Conservation (phyloP, 2,888 invertebrate genomes). For the Aplocera efformata region DNA sequence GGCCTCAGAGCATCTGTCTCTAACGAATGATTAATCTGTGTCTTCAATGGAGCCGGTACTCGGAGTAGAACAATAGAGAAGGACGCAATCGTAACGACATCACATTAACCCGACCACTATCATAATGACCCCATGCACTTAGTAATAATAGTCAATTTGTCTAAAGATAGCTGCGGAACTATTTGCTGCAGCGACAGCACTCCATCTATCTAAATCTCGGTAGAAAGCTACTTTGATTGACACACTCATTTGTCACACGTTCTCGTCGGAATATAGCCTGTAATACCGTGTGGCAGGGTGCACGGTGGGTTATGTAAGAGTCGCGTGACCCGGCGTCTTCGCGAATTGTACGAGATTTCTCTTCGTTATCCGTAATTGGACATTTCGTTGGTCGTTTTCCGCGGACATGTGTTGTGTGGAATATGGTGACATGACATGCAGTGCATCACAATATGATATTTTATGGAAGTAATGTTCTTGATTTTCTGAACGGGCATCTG, state of each 20-base stretch:
- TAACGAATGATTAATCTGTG: neutral
- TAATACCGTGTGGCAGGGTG: conserved; percentile 8
- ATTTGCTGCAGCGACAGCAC: conserved; percentile 8
- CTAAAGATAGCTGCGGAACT: neutral
- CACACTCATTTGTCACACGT: conserved; percentile 29
- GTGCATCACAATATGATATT: neutral
- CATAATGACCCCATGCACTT: neutral
- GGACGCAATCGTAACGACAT: conserved; percentile 1
- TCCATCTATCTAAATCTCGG: conserved; percentile 27
- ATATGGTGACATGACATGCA: neutral
- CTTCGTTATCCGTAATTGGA: conserved; percentile 12
- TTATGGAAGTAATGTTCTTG: too few relatives aligned
- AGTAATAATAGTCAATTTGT: neutral
- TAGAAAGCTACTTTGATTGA: conserved; percentile 32
- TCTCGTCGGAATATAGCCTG: conserved; percentile 5
- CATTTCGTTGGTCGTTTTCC: conserved; percentile 3
- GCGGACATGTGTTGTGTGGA: neutral
- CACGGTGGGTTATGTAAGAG: conserved; percentile 2
- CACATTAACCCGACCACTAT: neutral
- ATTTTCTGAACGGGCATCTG: too few relatives aligned
- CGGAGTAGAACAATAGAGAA: neutral
- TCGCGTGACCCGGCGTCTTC: conserved; percentile 11
- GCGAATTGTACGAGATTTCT: conserved; percentile 10
- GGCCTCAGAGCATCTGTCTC: neutral
- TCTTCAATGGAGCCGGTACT: conserved; percentile 3